Evolutionary conservation across 2,888 invertebrate species (phyloP), one percentile per base, ranked within the genome.

Genomic region (Mycalesis mineus): DNA sequence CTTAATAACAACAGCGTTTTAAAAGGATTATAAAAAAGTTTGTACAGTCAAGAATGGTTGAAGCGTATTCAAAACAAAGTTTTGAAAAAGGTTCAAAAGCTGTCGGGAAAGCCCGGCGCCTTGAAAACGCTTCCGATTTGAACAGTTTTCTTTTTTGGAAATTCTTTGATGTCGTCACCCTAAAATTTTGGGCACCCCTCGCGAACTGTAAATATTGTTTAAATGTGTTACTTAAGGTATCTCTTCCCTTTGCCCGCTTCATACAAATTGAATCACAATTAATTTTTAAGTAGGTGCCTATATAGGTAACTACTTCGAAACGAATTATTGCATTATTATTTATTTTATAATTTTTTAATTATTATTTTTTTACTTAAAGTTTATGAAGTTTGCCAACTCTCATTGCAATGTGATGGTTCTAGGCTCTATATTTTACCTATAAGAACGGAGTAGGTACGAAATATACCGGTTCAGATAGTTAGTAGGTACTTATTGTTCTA

Each of bases 151-250:
- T 65, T 73, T 73, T 70, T 72, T 72, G 62, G 70, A 75, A 74
- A 68, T 74, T 70, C 69, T 82, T 83, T 83, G 80, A 82, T 75
- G 79, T 78, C 52, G 57, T 58, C 61, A 55, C 58, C 62, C 62
- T 54, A 50, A 31, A 58, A 62, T 47, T 60, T 58, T 60, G 39
- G 50, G 42, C 60, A 50, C 54, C 57, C 57, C 51, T 41, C 50
- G 44, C 40, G 31, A 39, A 53, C 56, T 50, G 49, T 56, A 52
- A 62, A 62, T 60, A 64, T 60, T 64, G 60, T 60, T 64, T 58
- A 57, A 62, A 60, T 60, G 48, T 49, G 45, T 52, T 48, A 54
- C 36, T 60, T 55, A 50, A 60, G 40, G n/a, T 51, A 31, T 41
- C 14, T 31, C 51, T 7, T 40, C 41, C 51, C 39, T 39, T 39